A percentile compares a stretch with the other conserved stretches of the same genome.
phyloP scores from a whole-genome alignment of 2,888 invertebrate genomes.

The Beris morrisii region DNA sequence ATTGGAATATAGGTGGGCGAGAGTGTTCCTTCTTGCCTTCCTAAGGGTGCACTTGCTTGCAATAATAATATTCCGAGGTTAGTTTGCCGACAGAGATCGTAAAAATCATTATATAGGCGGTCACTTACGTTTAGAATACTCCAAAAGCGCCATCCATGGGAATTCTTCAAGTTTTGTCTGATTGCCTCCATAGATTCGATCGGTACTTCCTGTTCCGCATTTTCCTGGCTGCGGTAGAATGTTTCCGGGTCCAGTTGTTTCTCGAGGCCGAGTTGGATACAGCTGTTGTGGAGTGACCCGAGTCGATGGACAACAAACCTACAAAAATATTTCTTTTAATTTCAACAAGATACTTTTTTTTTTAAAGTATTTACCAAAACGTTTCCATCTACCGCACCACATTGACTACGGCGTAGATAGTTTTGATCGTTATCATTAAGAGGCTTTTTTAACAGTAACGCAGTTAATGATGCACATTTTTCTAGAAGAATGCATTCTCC shows the following conservation, averaged over 20 bases:
- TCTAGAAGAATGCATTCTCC: not conserved
- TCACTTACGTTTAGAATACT: constrained; percentile 57
- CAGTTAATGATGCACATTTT: not conserved
- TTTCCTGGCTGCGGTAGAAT: not conserved
- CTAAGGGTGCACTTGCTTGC: no score
- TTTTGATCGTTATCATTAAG: not conserved
- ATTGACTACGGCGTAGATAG: not conserved
- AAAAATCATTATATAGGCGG: no score
- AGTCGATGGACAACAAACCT: constrained; percentile 3
- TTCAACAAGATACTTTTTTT: not conserved
- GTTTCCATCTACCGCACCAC: not conserved
- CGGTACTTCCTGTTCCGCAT: constrained; percentile 61
- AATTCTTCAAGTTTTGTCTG: constrained; percentile 66
- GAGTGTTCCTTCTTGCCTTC: no score
- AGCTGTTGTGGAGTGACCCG: not conserved
- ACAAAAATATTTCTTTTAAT: not conserved
- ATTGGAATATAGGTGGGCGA: not conserved
- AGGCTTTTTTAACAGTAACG: not conserved
- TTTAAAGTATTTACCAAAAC: constrained; percentile 1
- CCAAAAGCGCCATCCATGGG: constrained; percentile 59
- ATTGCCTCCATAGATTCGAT: constrained; percentile 67
- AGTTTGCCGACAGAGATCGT: no score
- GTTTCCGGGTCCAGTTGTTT: not conserved
- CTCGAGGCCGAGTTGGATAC: not conserved
- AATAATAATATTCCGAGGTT: no score